Percentiles rank a stretch among this genome's conserved stretches.
Conservation (phyloP, 1,140 invertebrate species). For the Sinonovacula constricta region DNA sequence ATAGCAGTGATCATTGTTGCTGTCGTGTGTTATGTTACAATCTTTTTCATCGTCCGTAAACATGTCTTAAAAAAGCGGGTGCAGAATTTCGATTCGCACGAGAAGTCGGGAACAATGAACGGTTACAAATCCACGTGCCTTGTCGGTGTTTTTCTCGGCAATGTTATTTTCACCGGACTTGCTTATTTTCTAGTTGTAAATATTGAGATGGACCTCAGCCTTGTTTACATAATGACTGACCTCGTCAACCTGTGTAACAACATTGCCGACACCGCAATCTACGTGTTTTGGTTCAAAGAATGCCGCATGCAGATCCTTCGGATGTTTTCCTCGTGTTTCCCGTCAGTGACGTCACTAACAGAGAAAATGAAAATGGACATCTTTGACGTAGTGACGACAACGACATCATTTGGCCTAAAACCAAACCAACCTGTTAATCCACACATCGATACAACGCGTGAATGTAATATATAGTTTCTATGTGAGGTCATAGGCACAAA, state of each 20-base stretch:
- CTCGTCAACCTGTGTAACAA: constrained; percentile 1
- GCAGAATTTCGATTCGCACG: not conserved
- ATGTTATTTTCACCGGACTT: not conserved
- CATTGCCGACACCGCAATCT: constrained; percentile 25
- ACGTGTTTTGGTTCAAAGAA: constrained; percentile 42
- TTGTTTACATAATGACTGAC: not conserved
- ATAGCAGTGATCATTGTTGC: not conserved
- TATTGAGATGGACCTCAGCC: not conserved
- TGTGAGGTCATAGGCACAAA: too few species aligned
- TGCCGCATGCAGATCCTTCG: constrained; percentile 13
- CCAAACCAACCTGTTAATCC: too few species aligned
- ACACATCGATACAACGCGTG: too few species aligned
- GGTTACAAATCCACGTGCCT: not conserved
- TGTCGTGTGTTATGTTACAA: not conserved
- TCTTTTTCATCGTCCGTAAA: not conserved
- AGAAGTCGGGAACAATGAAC: not conserved
- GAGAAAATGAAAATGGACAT: constrained; percentile 13
- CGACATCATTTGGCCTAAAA: too few species aligned
- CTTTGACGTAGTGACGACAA: constrained; percentile 6
- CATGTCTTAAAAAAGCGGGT: not conserved
- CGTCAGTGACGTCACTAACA: not conserved
- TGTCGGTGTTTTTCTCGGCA: not conserved
- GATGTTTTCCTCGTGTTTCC: not conserved
- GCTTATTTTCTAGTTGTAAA: not conserved
- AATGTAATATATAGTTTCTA: too few species aligned